These are phyloP conservation scores for Prenolepis imparis DNA, from an alignment of 2,888 invertebrate genomes.

Conservation along the genomic window DNA sequence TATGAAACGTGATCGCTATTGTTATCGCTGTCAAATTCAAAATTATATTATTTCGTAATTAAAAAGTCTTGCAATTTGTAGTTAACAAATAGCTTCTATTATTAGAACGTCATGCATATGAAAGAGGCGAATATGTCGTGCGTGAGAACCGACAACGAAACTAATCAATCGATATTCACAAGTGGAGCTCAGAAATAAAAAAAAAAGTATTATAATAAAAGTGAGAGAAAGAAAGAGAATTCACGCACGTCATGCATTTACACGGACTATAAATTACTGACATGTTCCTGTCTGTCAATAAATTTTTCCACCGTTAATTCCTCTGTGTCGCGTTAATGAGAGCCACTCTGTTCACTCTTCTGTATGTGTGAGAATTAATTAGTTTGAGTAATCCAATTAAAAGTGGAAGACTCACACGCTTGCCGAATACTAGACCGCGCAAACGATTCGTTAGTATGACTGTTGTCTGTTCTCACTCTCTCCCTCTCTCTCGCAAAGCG, in stretches of 20 bases:
- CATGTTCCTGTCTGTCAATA: slow-evolving; percentile 52
- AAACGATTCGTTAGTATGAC: slow-evolving; percentile 53
- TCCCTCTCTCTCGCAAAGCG: slow-evolving; percentile 5
- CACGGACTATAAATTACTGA: slow-evolving; percentile 68
- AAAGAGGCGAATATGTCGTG: slow-evolving; percentile 3
- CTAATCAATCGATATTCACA: slow-evolving; percentile 69
- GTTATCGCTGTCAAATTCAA: too few relatives aligned
- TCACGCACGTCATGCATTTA: slow-evolving; percentile 56
- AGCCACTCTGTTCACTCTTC: slow-evolving; percentile 20
- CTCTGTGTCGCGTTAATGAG: slow-evolving; percentile 67
- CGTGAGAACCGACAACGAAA: slow-evolving; percentile 72
- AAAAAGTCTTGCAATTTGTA: slow-evolving; percentile 9
- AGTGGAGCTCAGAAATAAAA: slow-evolving; percentile 54
- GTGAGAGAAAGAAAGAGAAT: slow-evolving; percentile 29
- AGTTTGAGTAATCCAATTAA: slow-evolving; percentile 75
- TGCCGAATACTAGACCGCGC: slow-evolving; percentile 27
- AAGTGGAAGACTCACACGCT: slow-evolving; percentile 70
- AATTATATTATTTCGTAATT: background rate
- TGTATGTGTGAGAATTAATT: slow-evolving; percentile 70
- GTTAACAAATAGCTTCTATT: slow-evolving; percentile 12
- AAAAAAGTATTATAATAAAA: slow-evolving; percentile 5
- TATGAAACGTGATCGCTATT: background rate
- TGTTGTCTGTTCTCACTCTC: background rate
- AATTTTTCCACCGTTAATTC: slow-evolving; percentile 62
- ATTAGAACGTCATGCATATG: slow-evolving; percentile 13